phyloP scores from a whole-genome alignment of 2,888 invertebrate genomes.

The Lasioglossum malachurum region DNA sequence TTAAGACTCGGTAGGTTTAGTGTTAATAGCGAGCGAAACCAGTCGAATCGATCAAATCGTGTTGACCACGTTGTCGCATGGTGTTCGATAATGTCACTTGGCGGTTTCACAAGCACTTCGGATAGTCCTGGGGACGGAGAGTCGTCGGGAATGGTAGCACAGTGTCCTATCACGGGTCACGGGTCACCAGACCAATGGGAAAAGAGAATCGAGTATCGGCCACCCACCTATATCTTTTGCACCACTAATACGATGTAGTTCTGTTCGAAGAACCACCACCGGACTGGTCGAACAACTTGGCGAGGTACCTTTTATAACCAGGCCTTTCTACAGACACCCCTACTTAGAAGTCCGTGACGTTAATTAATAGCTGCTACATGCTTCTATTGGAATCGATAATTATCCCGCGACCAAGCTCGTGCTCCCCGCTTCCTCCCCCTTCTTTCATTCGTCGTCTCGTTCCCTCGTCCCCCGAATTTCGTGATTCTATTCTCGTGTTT shows the following conservation, averaged over 20 bases:
- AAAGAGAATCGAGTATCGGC: neutral
- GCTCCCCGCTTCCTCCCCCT: neutral
- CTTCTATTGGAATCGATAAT: slow-evolving; percentile 79
- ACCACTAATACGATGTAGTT: slow-evolving; percentile 63
- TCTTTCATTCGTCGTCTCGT: neutral
- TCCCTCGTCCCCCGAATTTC: neutral
- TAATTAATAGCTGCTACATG: slow-evolving; percentile 70
- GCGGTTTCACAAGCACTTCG: slow-evolving; percentile 18
- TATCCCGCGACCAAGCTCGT: neutral
- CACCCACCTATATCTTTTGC: slow-evolving; percentile 71
- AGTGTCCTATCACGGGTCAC: neutral
- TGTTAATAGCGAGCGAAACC: too few species aligned
- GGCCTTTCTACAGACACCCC: slow-evolving; percentile 61
- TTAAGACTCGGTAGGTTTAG: too few species aligned
- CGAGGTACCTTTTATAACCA: slow-evolving; percentile 79
- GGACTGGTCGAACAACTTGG: slow-evolving; percentile 74
- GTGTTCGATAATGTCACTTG: neutral
- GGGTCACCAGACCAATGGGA: neutral
- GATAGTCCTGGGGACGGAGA: neutral
- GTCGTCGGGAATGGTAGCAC: neutral
- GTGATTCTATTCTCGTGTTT: neutral
- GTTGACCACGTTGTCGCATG: neutral
- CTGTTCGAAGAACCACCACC: slow-evolving; percentile 79
- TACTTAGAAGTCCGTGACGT: slow-evolving; percentile 49
- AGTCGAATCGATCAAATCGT: too few species aligned